Base-by-base conservation (phyloP, 1,140 invertebrate genomes). In the Drosophila fuyamai region DNA sequence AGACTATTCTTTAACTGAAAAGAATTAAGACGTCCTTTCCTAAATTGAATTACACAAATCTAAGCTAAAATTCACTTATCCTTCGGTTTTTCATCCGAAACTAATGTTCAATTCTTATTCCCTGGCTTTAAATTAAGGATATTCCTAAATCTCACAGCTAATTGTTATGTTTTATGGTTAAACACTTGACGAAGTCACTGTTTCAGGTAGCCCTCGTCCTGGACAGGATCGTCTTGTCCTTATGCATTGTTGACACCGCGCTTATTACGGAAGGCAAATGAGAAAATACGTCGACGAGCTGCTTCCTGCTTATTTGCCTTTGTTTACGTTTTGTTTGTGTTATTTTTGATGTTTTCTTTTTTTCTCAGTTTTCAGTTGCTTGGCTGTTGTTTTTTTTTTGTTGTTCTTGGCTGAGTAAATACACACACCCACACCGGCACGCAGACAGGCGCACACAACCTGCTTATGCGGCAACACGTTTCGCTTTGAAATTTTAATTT, bases 401-500 rank as follows among this genome's bases (percentile, higher is more conserved):
- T 77, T 77, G 66, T 78, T 78, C 79, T 66, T 55, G 66, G 54
- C 38, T 43, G 32, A 36, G 76, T 67, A 89, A 83, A 86, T 79
- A 85, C 32, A 68, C 65, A 54, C 66, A 68, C 47, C 12, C n/a
- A 50, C 47, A 50, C 47, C 18, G 46, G 12, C 46, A 47, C 46
- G 43, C 48, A 50, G 5, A 51, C 51, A 59, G 51, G 65, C 44
- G 47, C 29, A 29, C 44, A 29, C 44, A 63, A 59, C 43, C 62
- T 58, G 47, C 62, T 76, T 76, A 77, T 77, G 81, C 59, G 53
- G 76, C 56, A 76, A 50, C 81, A 81, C 60, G 78, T 73, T 67
- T 79, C 47, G 82, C 79, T 82, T 82, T 83, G 83, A 86, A 86
- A 88, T 86, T 88, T 86, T 88, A 86, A 86, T 86, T 86, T 86